Conservation (phyloP, 64 coral and sea anemone species). For the Anthopleura sola region DNA sequence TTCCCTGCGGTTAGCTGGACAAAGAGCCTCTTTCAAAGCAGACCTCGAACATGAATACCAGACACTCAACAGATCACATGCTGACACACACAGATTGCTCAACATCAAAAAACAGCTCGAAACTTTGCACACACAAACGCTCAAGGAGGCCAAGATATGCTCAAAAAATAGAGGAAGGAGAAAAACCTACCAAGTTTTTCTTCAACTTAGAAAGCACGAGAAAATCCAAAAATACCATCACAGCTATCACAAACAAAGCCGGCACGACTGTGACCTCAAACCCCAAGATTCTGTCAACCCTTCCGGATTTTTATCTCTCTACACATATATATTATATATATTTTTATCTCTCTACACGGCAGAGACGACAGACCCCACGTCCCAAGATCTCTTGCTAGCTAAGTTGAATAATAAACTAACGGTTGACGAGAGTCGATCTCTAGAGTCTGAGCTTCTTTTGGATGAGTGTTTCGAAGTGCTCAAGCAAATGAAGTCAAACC, state of each 20-base stretch:
- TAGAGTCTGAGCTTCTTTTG: neutral
- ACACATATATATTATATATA: too few species aligned
- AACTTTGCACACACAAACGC: neutral
- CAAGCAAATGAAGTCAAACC: neutral
- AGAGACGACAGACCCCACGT: neutral
- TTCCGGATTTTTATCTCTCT: constrained; percentile 2
- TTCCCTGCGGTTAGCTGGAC: too few species aligned
- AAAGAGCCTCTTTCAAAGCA: too few species aligned
- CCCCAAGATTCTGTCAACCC: neutral
- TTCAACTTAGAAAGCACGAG: neutral
- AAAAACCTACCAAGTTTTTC: constrained; percentile 40
- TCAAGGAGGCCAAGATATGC: constrained; percentile 19
- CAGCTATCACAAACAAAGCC: neutral
- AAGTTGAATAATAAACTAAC: neutral
- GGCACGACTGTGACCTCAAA: neutral
- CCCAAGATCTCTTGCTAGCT: neutral
- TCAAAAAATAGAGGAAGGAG: constrained; percentile 27
- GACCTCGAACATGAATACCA: too few species aligned
- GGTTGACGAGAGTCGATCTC: neutral
- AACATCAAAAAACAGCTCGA: neutral
- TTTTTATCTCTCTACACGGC: neutral
- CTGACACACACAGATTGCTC: too few species aligned
- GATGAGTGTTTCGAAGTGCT: neutral
- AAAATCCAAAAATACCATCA: constrained; percentile 9
- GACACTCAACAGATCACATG: too few species aligned